These are phyloP conservation scores for Eupithecia subfuscata DNA, from an alignment of 2,888 invertebrate genomes.

Conservation along the genomic window DNA sequence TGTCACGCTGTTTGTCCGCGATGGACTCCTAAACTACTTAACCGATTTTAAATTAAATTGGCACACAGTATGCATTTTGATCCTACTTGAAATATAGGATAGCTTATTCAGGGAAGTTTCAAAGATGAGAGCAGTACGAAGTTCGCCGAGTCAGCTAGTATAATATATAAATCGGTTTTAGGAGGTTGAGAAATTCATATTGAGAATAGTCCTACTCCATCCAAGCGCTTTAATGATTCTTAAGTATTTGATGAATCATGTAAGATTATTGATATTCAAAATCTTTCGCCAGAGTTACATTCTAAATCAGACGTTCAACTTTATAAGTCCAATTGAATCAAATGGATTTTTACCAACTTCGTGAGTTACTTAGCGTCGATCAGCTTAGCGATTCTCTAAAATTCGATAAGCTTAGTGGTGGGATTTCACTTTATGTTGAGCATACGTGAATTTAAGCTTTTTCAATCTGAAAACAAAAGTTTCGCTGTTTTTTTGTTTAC, in stretches of 20 bases:
- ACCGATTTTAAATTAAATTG: too few relatives aligned
- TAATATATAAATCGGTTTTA: too few relatives aligned
- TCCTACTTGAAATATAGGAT: too few relatives aligned
- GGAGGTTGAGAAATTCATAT: neutral
- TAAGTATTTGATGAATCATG: neutral
- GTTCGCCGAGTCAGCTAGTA: too few relatives aligned
- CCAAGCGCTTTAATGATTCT: neutral
- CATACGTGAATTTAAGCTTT: neutral
- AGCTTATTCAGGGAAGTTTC: too few relatives aligned
- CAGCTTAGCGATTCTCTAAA: conserved; percentile 1
- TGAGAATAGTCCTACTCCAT: neutral
- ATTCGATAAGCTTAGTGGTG: neutral
- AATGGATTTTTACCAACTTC: conserved; percentile 15
- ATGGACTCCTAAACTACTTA: too few relatives aligned
- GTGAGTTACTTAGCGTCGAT: neutral
- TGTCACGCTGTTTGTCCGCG: too few relatives aligned
- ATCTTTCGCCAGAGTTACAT: neutral
- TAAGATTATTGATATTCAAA: neutral
- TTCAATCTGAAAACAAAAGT: neutral
- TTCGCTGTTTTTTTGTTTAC: neutral
- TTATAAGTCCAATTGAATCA: conserved; percentile 4
- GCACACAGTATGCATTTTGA: too few relatives aligned
- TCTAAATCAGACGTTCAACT: neutral
- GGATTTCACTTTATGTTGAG: neutral
- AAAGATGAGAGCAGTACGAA: too few relatives aligned